These are phyloP conservation scores for Motacilla alba DNA, from an alignment of 2,113 vertebrate genomes.

Conservation along the genomic window DNA sequence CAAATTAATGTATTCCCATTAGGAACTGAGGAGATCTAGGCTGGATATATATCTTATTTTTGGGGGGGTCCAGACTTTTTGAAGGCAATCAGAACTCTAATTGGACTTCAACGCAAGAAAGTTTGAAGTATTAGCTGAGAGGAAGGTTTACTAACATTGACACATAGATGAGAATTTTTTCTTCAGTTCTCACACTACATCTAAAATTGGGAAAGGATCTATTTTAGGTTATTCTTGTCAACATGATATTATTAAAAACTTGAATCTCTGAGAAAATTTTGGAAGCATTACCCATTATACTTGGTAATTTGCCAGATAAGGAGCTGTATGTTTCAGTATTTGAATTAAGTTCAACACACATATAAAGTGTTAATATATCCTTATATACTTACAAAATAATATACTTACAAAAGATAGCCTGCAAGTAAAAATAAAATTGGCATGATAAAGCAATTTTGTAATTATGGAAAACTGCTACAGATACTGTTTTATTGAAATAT, in stretches of 20 bases:
- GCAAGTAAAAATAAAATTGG: neutral
- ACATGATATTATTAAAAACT: neutral
- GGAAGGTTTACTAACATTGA: neutral
- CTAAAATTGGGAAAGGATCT: neutral
- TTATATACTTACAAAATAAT: neutral
- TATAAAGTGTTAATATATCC: neutral
- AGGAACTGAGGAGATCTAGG: neutral
- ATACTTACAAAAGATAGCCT: neutral
- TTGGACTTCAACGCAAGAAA: neutral
- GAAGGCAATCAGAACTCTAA: neutral
- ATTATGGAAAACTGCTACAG: neutral
- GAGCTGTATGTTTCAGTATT: neutral
- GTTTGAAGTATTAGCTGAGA: neutral
- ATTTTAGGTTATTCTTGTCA: neutral
- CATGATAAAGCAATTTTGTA: neutral
- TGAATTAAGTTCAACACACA: neutral
- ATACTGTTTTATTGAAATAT: neutral
- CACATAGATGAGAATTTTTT: neutral
- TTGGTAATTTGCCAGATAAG: neutral
- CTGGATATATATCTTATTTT: neutral
- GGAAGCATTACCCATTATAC: neutral
- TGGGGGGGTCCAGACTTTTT: neutral
- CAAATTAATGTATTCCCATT: neutral
- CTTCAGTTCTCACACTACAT: neutral
- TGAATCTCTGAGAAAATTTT: neutral